phyloP scores from a whole-genome alignment of 2,888 invertebrate genomes.

The Pantelozetes paolii region DNA sequence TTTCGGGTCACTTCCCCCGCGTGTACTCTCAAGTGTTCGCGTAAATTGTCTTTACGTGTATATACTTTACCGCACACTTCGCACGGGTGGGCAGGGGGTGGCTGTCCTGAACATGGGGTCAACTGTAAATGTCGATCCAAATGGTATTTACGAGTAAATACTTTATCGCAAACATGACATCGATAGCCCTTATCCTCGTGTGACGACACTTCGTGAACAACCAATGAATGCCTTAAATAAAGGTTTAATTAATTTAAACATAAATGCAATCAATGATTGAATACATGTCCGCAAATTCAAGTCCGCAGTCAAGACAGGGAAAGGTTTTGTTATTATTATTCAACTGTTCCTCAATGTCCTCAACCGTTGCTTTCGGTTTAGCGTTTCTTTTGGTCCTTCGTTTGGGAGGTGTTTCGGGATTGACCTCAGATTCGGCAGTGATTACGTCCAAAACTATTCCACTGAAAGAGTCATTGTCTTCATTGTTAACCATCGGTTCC shows the following conservation, averaged over 20 bases:
- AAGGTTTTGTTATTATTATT: conserved; percentile 3
- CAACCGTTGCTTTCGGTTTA: not conserved
- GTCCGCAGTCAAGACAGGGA: conserved; percentile 29
- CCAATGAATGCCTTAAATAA: conserved; percentile 1
- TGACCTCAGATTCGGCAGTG: not conserved
- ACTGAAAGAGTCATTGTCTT: conserved; percentile 3
- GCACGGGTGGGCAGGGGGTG: conserved; percentile 59
- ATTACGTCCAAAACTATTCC: conserved; percentile 16
- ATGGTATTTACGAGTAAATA: conserved; percentile 70
- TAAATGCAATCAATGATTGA: too few relatives aligned
- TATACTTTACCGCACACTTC: conserved; percentile 63
- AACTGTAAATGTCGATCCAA: conserved; percentile 66
- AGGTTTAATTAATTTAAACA: too few relatives aligned
- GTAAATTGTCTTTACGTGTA: conserved; percentile 67
- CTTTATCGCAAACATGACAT: conserved; percentile 40
- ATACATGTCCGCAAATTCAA: conserved; percentile 28
- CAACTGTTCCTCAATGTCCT: too few relatives aligned
- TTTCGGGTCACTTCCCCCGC: conserved; percentile 53
- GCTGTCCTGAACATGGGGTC: conserved; percentile 64
- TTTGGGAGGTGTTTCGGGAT: not conserved
- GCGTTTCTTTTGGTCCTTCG: not conserved
- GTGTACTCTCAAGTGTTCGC: conserved; percentile 67
- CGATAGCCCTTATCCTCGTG: conserved; percentile 37
- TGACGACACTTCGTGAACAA: conserved; percentile 31
- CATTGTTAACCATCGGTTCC: not conserved